A percentile compares a stretch with the other conserved stretches of the same genome.
phyloP scores from a whole-genome alignment of 2,888 invertebrate genomes.

The Agrotis puta region DNA sequence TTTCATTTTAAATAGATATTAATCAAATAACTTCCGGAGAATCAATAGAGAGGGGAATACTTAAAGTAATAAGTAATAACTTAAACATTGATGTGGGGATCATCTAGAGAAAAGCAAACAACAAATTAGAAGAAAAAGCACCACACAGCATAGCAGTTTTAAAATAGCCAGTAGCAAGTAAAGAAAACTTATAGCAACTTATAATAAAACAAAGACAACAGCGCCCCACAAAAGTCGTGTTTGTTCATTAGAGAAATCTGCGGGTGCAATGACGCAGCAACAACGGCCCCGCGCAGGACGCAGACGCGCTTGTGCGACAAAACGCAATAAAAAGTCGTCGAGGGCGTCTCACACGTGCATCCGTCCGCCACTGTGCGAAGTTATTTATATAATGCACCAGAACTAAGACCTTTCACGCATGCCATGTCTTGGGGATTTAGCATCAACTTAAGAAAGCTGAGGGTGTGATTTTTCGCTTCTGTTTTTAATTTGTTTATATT shows the following conservation, averaged over 20 bases:
- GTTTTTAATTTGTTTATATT: not conserved
- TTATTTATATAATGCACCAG: conserved; percentile 79
- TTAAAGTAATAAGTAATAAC: not conserved
- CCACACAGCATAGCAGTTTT: not conserved
- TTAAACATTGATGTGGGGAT: not conserved
- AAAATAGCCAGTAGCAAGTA: not conserved
- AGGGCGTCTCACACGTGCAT: conserved; percentile 89
- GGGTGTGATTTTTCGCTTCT: conserved; percentile 15
- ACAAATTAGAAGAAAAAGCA: not conserved
- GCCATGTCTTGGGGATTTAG: conserved; percentile 43
- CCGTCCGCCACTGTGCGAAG: conserved; percentile 86
- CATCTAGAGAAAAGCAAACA: not conserved
- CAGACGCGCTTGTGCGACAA: conserved; percentile 59
- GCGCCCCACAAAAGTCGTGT: conserved; percentile 51
- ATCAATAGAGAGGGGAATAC: not conserved
- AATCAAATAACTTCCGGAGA: not conserved
- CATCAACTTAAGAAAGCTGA: conserved; percentile 21
- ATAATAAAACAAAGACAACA: conserved; percentile 62
- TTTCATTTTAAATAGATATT: conserved; percentile 1
- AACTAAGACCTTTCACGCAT: conserved; percentile 52
- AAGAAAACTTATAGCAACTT: conserved; percentile 3
- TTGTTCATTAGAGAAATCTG: conserved; percentile 70
- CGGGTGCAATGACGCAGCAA: conserved; percentile 68
- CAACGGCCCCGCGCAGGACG: conserved; percentile 41
- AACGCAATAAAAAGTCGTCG: conserved; percentile 83